These are phyloP conservation scores for Cetoscarus ocellatus DNA, from an alignment of 2,797 vertebrate genomes.

Conservation along the genomic window DNA sequence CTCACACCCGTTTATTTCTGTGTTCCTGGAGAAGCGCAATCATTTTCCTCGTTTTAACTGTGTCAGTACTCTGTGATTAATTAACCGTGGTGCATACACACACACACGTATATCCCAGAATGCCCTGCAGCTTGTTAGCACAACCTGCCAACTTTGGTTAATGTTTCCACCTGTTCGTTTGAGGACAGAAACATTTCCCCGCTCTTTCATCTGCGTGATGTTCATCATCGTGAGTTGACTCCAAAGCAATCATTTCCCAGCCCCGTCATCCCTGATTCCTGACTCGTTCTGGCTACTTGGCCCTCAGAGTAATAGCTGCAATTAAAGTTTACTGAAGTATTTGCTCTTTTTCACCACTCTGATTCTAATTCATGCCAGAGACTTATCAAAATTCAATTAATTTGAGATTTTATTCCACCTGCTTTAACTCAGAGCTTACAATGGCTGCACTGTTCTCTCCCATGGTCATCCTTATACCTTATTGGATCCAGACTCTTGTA, in stretches of 20 bases:
- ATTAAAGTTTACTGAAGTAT: slow-evolving; percentile 34
- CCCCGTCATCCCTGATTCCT: slow-evolving; percentile 44
- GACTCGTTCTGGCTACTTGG: slow-evolving; percentile 52
- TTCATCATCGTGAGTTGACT: slow-evolving; percentile 51
- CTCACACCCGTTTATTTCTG: slow-evolving; percentile 55
- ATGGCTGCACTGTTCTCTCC: slow-evolving; percentile 16
- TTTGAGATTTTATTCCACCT: slow-evolving; percentile 40
- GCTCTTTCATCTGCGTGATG: slow-evolving; percentile 53
- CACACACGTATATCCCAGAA: slow-evolving; percentile 36
- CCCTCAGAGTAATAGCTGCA: slow-evolving; percentile 31
- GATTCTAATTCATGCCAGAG: slow-evolving; percentile 41
- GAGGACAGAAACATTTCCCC: slow-evolving; percentile 55
- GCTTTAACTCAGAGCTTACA: slow-evolving; percentile 25
- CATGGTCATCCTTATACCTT: neutral
- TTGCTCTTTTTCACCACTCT: slow-evolving; percentile 26
- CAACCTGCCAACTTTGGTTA: slow-evolving; percentile 75
- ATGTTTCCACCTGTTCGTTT: slow-evolving; percentile 78
- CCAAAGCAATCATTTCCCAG: slow-evolving; percentile 22
- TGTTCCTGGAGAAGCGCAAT: slow-evolving; percentile 58
- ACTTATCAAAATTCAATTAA: slow-evolving; percentile 42
- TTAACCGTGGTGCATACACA: slow-evolving; percentile 56
- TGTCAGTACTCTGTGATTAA: slow-evolving; percentile 73
- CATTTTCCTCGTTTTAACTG: slow-evolving; percentile 56
- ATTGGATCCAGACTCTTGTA: slow-evolving; percentile 20
- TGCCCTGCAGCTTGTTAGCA: slow-evolving; percentile 64